Base-by-base conservation (phyloP, 2,888 invertebrate genomes). In the Cremastobaeus sp. region DNA sequence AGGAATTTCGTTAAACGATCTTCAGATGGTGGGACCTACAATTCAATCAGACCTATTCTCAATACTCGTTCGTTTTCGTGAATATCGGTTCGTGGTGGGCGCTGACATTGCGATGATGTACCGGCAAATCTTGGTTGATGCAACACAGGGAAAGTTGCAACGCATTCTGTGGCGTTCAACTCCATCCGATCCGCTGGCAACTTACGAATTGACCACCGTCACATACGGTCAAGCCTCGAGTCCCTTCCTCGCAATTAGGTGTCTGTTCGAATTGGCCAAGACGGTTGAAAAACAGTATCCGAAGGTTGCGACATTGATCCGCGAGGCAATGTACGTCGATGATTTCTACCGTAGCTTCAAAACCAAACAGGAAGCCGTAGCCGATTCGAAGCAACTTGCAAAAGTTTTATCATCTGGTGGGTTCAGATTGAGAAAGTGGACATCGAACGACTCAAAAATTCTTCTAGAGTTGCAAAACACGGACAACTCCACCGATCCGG, bases 1-100 rank as follows among this genome's bases (percentile, higher is more conserved):
- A 1, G 45, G 45, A 1, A 9, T 45, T 14, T 52, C 52, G 12
- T 21, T 41, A n/a, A 41, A 41, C n/a, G 41, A 41, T 21, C 1
- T 14, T 1, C 15, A 11, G 37, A 15, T 37, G 37, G 15, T 37
- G 12, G 37, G 37, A 3, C 37, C 37, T 2, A 3, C 15, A 9
- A 8, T 37, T 12, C 37, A 37, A 37, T 12, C 12, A 14, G 37
- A 37, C 5, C 15, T 37, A 11, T 37, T 37, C 15, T 37, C 15
- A 1, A 37, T 37, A 5, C 3, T 37, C 5, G 5, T 37, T 5
- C 37, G 37, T 14, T 37, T 37, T 37, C 15, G 37, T n/a, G n/a
- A n/a, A n/a, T n/a, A n/a, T n/a, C n/a, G n/a, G n/a, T n/a, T n/a
- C 3, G 15, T 37, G 3, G 4, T 37, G 5, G 9, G 5, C 3